Percentiles rank a stretch among this genome's conserved stretches.
Evolutionary conservation across 2,113 vertebrate genomes (phyloP).

Genomic region (Monarcha castaneiventris): DNA sequence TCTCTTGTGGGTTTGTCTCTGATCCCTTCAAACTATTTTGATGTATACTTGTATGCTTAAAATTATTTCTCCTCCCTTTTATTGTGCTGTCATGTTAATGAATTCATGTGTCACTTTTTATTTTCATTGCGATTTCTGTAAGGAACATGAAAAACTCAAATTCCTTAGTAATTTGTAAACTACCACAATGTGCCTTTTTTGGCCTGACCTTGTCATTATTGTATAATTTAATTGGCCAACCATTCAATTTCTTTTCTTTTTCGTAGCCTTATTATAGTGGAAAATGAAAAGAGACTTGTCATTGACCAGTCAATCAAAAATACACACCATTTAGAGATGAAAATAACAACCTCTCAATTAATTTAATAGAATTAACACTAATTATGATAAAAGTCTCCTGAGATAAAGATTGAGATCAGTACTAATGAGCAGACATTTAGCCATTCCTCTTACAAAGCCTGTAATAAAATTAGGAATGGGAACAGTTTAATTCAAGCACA

Average conservation of each 20-base stretch:
- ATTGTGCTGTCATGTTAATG: conserved; percentile 39
- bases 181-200: conserved; percentile 42
- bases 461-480: conserved; percentile 23
- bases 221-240: conserved; percentile 44
- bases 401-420: conserved; percentile 12
- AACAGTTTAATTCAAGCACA: conserved; percentile 23
- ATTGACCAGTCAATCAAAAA: conserved; percentile 56
- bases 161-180: conserved; percentile 48
- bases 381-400: conserved; percentile 49
- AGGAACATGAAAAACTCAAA: conserved; percentile 27
- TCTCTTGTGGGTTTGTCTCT: conserved; percentile 13
- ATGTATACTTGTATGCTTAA: conserved; percentile 10
- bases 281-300: conserved; percentile 25
- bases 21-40: conserved; percentile 45
- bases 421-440: conserved; percentile 34
- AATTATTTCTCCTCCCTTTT: conserved; percentile 33
- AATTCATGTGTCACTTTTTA: conserved; percentile 33
- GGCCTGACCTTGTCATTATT: conserved; percentile 49
- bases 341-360: conserved; percentile 57
- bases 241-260: conserved; percentile 46
- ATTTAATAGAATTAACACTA: conserved; percentile 56
- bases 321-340: neutral
- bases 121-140: conserved; percentile 57
- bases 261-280: neutral
- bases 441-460: conserved; percentile 24